Evolutionary conservation across 2,888 invertebrate species (phyloP).

Genomic region (Agonopterix heracliana): DNA sequence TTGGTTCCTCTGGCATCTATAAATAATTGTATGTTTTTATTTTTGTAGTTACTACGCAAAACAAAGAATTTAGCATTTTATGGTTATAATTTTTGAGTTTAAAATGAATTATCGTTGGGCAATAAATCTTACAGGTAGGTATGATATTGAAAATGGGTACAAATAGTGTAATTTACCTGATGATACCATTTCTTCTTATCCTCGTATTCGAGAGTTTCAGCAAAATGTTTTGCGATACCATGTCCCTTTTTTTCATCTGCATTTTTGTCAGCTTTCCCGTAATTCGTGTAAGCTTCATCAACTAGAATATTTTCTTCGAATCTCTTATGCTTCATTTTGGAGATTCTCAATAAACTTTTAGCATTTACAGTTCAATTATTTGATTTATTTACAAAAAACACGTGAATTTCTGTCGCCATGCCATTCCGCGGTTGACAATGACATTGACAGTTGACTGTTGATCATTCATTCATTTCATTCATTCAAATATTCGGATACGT

Average conservation of each 20-base stretch:
- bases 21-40: constrained; percentile 4
- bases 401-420: neutral
- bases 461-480: no score
- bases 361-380: no score
- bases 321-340: constrained; percentile 67
- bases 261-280: constrained; percentile 58
- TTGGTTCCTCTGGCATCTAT: constrained; percentile 70
- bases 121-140: neutral
- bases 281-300: constrained; percentile 68
- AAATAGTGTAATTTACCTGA: constrained; percentile 52
- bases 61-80: neutral
- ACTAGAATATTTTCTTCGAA: constrained; percentile 70
- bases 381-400: neutral
- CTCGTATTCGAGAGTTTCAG: constrained; percentile 66
- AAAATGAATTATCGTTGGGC: neutral
- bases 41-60: neutral
- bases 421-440: constrained; percentile 11
- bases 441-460: constrained; percentile 21
- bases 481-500: no score
- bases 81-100: neutral
- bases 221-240: constrained; percentile 66
- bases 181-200: constrained; percentile 80
- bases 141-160: neutral
- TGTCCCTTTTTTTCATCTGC: constrained; percentile 61
- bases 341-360: neutral